These are phyloP conservation scores for Zele albiditarsus DNA, from an alignment of 2,888 invertebrate species.

Conservation along the genomic window DNA sequence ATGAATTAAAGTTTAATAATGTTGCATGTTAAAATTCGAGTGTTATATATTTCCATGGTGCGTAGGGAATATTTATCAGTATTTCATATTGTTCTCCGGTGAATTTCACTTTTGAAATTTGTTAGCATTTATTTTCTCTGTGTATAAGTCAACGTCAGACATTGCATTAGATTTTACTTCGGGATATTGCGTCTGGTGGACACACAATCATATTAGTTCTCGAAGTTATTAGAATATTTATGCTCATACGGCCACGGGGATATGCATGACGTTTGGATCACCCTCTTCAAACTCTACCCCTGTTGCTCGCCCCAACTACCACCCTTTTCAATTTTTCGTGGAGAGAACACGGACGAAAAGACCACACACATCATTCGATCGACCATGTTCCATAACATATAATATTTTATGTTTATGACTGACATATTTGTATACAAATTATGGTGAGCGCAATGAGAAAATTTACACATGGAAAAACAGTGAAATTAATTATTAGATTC, in stretches of 20 bases:
- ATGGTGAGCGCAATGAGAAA: not conserved
- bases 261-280: conserved; percentile 16
- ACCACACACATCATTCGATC: conserved; percentile 6
- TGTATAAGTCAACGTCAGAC: conserved; percentile 38
- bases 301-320: not conserved
- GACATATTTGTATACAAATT: not conserved
- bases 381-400: conserved; percentile 1
- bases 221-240: conserved; percentile 67
- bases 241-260: conserved; percentile 40
- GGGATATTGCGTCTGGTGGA: conserved; percentile 49
- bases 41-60: no score
- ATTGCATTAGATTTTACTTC: conserved; percentile 46
- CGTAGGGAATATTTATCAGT: no score
- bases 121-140: no score
- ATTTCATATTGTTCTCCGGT: no score
- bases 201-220: conserved; percentile 65
- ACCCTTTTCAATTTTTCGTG: conserved; percentile 5
- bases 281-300: not conserved
- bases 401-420: not conserved
- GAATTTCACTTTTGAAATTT: no score
- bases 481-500: not conserved
- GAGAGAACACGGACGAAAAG: not conserved
- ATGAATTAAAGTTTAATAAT: no score
- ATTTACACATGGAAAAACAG: not conserved
- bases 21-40: no score